Conservation (phyloP, 1,140 invertebrate species). For the Proctacanthus coquilletti region DNA sequence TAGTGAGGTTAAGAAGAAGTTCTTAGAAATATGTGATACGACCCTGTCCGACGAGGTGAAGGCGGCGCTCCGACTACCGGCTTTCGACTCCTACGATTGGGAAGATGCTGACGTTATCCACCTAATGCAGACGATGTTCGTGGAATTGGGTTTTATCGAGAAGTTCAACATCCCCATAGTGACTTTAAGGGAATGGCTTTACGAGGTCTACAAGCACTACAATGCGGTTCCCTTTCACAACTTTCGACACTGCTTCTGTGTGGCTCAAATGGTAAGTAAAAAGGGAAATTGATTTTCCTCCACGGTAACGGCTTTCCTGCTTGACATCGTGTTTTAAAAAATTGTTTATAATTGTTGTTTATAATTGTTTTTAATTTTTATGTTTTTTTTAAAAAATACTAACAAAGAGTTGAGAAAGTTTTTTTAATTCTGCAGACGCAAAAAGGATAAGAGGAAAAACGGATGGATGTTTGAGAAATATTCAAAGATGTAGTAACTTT, state of each 20-base stretch:
- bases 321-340: too few relatives aligned
- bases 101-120: constrained; percentile 69
- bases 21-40: constrained; percentile 30
- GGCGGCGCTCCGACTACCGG: constrained; percentile 45
- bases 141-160: constrained; percentile 56
- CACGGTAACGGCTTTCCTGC: too few relatives aligned
- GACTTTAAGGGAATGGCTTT: constrained; percentile 54
- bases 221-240: constrained; percentile 84
- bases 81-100: constrained; percentile 72
- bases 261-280: constrained; percentile 72
- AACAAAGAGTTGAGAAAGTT: too few relatives aligned
- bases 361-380: too few relatives aligned
- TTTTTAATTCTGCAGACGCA: too few relatives aligned
- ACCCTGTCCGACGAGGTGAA: constrained; percentile 29
- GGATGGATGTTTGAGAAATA: too few relatives aligned
- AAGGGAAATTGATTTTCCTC: constrained; percentile 1
- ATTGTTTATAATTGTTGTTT: too few relatives aligned
- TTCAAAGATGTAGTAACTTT: too few relatives aligned
- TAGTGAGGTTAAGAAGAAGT: constrained; percentile 28
- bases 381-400: too few relatives aligned
- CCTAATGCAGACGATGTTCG: constrained; percentile 69
- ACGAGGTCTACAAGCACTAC: constrained; percentile 75
- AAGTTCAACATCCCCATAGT: constrained; percentile 65
- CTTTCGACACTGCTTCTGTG: constrained; percentile 79
- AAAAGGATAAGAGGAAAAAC: too few relatives aligned